phyloP scores from a whole-genome alignment of 2,888 invertebrate genomes.

The Dryocosmus kuriphilus region DNA sequence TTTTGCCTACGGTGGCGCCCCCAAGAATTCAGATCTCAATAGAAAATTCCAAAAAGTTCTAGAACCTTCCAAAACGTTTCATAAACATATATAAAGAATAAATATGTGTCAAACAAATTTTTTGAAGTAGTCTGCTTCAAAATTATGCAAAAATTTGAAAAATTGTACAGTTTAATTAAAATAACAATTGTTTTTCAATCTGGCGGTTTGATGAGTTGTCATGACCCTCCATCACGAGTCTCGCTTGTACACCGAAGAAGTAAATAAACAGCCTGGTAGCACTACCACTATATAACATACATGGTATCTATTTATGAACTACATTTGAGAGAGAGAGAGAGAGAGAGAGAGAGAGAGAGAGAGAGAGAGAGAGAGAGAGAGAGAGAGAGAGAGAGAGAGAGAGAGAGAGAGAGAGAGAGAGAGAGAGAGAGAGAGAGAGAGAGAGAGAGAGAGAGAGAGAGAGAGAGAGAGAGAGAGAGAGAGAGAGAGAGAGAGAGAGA shows the following conservation, averaged over 20 bases:
- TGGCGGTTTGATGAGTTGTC: constrained; percentile 21
- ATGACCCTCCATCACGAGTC: constrained; percentile 41
- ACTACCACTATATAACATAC: constrained; percentile 43
- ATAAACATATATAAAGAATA: no score
- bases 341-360: neutral
- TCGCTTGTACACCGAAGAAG: constrained; percentile 51
- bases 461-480: neutral
- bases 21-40: no score
- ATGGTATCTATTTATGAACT: constrained; percentile 51
- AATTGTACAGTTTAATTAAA: neutral
- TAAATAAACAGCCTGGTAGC: constrained; percentile 51
- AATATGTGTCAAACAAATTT: no score
- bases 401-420: neutral
- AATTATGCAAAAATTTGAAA: no score
- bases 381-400: neutral
- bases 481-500: neutral
- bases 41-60: no score
- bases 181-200: neutral
- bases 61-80: no score
- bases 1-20: no score
- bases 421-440: neutral
- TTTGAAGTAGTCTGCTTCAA: no score
- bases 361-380: neutral
- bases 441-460: neutral
- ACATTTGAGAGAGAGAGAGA: neutral